A percentile compares a stretch with the other conserved stretches of the same genome.
Evolutionary conservation across 2,888 invertebrate species (phyloP).

Genomic region (Chromoteleia sp.): DNA sequence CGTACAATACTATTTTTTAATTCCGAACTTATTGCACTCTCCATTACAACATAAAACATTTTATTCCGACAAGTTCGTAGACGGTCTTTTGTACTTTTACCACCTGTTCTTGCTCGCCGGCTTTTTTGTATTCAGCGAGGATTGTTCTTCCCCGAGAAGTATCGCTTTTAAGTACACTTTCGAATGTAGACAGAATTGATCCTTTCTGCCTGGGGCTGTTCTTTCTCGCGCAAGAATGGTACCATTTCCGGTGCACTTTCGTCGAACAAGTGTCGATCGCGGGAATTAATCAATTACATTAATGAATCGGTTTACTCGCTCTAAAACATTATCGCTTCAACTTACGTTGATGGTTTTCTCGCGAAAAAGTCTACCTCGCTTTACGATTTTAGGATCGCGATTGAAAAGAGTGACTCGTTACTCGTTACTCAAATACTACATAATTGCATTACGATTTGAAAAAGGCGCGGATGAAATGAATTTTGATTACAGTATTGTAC

Average conservation of each 20-base stretch:
- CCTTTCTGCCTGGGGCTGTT: slow-evolving; percentile 27
- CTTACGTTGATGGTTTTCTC: not conserved
- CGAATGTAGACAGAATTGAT: slow-evolving; percentile 36
- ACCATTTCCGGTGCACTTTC: slow-evolving; percentile 39
- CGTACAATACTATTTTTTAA: slow-evolving; percentile 32
- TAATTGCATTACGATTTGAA: no score
- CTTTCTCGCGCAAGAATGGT: slow-evolving; percentile 25
- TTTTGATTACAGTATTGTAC: no score
- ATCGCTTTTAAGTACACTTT: slow-evolving; percentile 54
- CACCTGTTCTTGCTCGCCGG: slow-evolving; percentile 34
- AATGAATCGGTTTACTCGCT: slow-evolving; percentile 24
- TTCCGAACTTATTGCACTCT: slow-evolving; percentile 37
- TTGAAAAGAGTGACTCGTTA: not conserved
- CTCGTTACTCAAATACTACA: no score
- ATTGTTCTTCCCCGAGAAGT: slow-evolving; percentile 43
- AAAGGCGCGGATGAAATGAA: no score
- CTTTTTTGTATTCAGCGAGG: slow-evolving; percentile 49
- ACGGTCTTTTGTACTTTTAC: slow-evolving; percentile 39
- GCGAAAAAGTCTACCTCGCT: not conserved
- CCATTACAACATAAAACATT: slow-evolving; percentile 43
- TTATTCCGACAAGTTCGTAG: slow-evolving; percentile 25
- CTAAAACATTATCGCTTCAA: slow-evolving; percentile 1
- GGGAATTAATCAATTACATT: slow-evolving; percentile 38
- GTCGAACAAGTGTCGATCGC: slow-evolving; percentile 20
- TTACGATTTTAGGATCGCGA: not conserved